Percentiles rank a stretch among this genome's conserved stretches.
Evolutionary conservation across 2,888 invertebrate genomes (phyloP).

Genomic region (Sepiola atlantica): DNA sequence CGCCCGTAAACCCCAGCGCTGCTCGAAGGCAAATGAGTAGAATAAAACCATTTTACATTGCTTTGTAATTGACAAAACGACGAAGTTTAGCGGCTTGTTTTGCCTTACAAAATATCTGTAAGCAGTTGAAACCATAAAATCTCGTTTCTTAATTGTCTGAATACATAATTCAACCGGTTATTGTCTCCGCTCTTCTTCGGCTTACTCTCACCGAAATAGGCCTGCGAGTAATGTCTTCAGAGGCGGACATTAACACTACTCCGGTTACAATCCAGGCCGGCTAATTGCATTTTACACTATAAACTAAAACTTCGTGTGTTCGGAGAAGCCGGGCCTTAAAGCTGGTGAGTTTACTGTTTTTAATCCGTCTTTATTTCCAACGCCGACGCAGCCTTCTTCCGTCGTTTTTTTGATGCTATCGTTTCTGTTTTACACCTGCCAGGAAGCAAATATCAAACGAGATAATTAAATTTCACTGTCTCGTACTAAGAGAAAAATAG

Average conservation of each 20-base stretch:
- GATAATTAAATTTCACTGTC: neutral
- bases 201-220: constrained; percentile 4
- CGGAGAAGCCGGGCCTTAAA: neutral
- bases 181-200: neutral
- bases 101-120: neutral
- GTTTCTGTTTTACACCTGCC: neutral
- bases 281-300: constrained; percentile 21
- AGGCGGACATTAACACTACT: constrained; percentile 32
- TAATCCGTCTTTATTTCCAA: neutral
- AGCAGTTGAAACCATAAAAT: neutral
- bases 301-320: constrained; percentile 21
- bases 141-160: neutral
- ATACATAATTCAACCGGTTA: constrained; percentile 32
- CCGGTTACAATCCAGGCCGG: neutral
- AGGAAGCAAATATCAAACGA: neutral
- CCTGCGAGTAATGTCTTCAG: neutral
- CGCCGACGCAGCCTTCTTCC: too few relatives aligned
- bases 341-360: neutral
- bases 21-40: constrained; percentile 20
- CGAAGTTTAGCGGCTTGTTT: neutral
- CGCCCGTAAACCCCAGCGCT: neutral
- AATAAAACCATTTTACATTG: constrained; percentile 32
- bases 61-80: neutral
- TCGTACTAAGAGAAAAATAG: neutral
- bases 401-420: neutral